Evolutionary conservation across 2,888 invertebrate genomes (phyloP), one percentile per base, ranked within the genome.

Genomic region (Bellardia pandia): DNA sequence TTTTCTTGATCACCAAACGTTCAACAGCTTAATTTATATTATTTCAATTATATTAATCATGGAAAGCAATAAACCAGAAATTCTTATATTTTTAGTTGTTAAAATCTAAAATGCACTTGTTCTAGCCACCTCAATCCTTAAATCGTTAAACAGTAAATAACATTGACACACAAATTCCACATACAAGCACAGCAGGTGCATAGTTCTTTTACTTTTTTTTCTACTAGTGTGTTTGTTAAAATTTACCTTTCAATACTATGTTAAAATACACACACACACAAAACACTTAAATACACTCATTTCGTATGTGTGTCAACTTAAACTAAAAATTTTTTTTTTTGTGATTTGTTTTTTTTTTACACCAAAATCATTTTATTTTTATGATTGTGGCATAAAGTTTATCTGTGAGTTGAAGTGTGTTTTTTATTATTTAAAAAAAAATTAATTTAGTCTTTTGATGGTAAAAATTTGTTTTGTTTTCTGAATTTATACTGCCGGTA

Each of bases 171-270:
- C 33, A 83, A 75, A 72, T 23, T 58, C 40, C 2, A 42, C 45
- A 53, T 45, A 45, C 11, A 48, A 23, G 14, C 37, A 42, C 69
- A 78, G 66, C 78, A 84, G 78, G 72, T 84, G 72, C 72, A 78
- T 72, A 72, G 23, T 16, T 53, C 30, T 23, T 11, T 7, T 5
- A 66, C 13, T 42, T 14, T 9, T 4, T 56, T 77, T 42, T 40
- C 13, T 51, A 9, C 48, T 33, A 33, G n/a, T n/a, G 9, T 40
- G 16, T 40, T n/a, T 40, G 1, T 58, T 8, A 13, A 45, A 13
- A 30, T 60, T 16, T 33, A 23, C 40, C 40, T 33, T 72, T 23
- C 33, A 72, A 48, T 72, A 66, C n/a, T 23, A 16, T 51, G 37
- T 23, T 13, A 78, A 75, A 40, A 51, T 53, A 16, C 30, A 37